A percentile compares a stretch with the other conserved stretches of the same genome.
phyloP scores from a whole-genome alignment of 2,797 vertebrate genomes.

The Myotis planiceps region DNA sequence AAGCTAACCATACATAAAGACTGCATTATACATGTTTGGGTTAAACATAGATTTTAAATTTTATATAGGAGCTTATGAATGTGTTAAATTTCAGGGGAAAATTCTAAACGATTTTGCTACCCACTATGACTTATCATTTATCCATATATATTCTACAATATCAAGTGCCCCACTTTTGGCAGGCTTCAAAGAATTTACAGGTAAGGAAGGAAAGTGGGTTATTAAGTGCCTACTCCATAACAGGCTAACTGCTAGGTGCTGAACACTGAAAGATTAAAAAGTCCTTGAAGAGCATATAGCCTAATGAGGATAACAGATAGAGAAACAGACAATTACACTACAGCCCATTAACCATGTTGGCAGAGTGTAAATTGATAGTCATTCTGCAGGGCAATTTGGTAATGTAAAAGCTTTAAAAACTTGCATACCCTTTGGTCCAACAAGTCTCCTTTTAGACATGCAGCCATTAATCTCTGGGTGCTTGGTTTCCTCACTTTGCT shows the following conservation, averaged over 20 bases:
- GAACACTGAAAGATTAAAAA: conserved; percentile 42
- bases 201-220: background rate
- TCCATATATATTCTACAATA: background rate
- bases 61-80: background rate
- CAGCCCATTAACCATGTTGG: conserved; percentile 73
- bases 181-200: background rate
- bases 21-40: background rate
- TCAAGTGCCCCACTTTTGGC: background rate
- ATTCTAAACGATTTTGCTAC: background rate
- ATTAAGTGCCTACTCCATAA: background rate
- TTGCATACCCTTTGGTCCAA: conserved; percentile 52
- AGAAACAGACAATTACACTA: conserved; percentile 78
- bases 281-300: conserved; percentile 61
- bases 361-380: conserved; percentile 69
- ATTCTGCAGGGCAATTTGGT: conserved; percentile 56
- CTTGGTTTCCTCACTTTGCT: background rate
- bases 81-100: background rate
- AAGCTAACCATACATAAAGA: background rate
- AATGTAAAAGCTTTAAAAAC: conserved; percentile 50
- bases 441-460: conserved; percentile 38
- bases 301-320: conserved; percentile 75
- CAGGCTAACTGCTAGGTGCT: conserved; percentile 8
- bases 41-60: background rate
- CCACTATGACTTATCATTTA: background rate
- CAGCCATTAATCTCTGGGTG: conserved; percentile 38